A percentile compares a stretch with the other conserved stretches of the same genome.
Evolutionary conservation across 2,797 vertebrate genomes (phyloP).

Genomic region (Echiichthys vipera): DNA sequence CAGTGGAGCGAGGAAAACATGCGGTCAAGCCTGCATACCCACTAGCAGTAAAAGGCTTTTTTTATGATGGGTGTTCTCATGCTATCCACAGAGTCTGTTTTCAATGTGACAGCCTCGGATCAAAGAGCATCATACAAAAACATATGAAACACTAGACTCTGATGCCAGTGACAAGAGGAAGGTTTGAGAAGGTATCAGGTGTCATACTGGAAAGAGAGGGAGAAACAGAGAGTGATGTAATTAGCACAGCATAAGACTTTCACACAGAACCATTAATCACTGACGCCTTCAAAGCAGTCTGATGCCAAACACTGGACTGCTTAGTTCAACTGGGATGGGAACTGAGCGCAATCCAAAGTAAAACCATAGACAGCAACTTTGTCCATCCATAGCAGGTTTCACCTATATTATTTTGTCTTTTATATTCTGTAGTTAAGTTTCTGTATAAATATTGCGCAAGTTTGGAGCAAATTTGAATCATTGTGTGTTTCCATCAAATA

Average conservation of each 20-base stretch:
- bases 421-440: not conserved
- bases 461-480: not conserved
- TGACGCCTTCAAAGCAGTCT: conserved; percentile 49
- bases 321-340: conserved; percentile 25
- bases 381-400: not conserved
- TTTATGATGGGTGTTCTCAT: conserved; percentile 56
- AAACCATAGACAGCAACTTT: conserved; percentile 18
- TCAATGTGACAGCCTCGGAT: conserved; percentile 56
- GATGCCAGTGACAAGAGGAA: conserved; percentile 44
- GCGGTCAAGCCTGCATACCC: conserved; percentile 30
- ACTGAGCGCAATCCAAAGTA: conserved; percentile 24
- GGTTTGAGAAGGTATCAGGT: conserved; percentile 53
- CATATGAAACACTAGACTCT: conserved; percentile 51
- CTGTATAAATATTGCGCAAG: not conserved
- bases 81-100: conserved; percentile 58
- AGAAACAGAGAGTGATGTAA: conserved; percentile 39
- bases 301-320: conserved; percentile 28
- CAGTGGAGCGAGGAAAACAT: conserved; percentile 42
- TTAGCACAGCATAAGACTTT: conserved; percentile 27
- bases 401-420: not conserved
- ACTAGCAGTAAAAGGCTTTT: conserved; percentile 40
- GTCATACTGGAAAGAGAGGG: conserved; percentile 22
- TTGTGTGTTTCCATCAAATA: not conserved
- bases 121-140: conserved; percentile 44
- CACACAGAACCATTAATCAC: conserved; percentile 63